A percentile compares a stretch with the other conserved stretches of the same genome.
These are phyloP conservation scores for Archegozetes longisetosus DNA, from an alignment of 1,140 invertebrate species.

Conservation along the genomic window DNA sequence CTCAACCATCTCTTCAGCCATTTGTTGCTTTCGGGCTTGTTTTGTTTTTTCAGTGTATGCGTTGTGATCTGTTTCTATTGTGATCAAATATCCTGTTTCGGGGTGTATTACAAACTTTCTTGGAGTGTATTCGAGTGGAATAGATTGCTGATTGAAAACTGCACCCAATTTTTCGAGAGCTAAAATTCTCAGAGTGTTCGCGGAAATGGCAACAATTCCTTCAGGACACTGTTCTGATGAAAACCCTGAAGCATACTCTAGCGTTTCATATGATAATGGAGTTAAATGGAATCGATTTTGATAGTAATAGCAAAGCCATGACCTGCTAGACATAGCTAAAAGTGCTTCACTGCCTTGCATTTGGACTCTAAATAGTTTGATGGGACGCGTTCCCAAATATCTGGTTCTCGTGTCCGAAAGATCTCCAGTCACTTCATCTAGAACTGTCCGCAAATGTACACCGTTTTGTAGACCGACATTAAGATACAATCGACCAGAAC, in stretches of 20 bases:
- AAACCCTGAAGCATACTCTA: constrained; percentile 96
- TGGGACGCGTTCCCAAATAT: constrained; percentile 83
- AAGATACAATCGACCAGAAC: constrained; percentile 63
- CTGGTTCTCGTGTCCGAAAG: constrained; percentile 89
- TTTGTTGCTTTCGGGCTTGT: constrained; percentile 61
- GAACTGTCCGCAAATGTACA: constrained; percentile 77
- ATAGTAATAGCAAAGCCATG: constrained; percentile 97
- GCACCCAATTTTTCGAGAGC: constrained; percentile 95
- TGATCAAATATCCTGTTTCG: constrained; percentile 73
- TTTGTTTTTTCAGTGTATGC: constrained; percentile 96
- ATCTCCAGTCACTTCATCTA: constrained; percentile 93
- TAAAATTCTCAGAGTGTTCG: constrained; percentile 88
- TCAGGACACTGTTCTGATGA: constrained; percentile 98
- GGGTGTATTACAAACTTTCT: constrained; percentile 84
- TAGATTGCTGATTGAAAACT: constrained; percentile 81
- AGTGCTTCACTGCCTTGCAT: constrained; percentile 95
- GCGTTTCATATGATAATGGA: constrained; percentile 82
- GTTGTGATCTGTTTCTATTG: constrained; percentile 94
- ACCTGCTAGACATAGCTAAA: constrained; percentile 89
- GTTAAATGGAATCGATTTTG: constrained; percentile 91
- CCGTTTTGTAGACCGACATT: constrained; percentile 98
- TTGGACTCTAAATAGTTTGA: constrained; percentile 85
- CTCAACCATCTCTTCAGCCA: constrained; percentile 84
- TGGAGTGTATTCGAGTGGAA: constrained; percentile 86
- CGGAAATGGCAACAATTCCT: constrained; percentile 96